Percentiles rank a stretch among this genome's conserved stretches.
Conservation (phyloP, 1,140 invertebrate genomes). For the Drosophila watanabei region DNA sequence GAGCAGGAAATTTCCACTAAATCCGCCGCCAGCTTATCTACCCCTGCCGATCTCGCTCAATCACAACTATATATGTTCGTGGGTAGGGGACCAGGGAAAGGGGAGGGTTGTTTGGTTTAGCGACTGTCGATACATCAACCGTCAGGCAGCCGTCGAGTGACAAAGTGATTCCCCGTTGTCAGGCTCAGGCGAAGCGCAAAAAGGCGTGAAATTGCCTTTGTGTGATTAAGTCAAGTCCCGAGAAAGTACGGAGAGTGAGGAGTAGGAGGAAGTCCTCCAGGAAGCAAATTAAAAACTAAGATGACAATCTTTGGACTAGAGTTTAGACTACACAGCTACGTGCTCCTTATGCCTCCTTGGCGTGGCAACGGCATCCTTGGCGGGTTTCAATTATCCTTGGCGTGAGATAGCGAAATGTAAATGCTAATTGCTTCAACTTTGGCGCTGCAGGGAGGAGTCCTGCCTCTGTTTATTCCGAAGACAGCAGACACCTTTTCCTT, state of each 20-base stretch:
- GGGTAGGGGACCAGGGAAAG: conserved; percentile 16
- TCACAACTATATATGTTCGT: conserved; percentile 19
- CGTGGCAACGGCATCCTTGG: conserved; percentile 7
- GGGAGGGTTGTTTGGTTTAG: conserved; percentile 44
- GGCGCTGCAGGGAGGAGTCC: not conserved
- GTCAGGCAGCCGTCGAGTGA: conserved; percentile 68
- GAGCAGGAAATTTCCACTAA: conserved; percentile 71
- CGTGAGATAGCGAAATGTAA: conserved; percentile 69
- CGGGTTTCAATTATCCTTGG: conserved; percentile 61
- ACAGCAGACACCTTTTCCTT: conserved; percentile 77
- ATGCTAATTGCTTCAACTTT: conserved; percentile 69
- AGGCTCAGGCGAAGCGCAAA: conserved; percentile 60
- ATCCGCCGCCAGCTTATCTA: conserved; percentile 67
- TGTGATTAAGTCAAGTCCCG: conserved; percentile 75
- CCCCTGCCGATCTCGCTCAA: conserved; percentile 64
- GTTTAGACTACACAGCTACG: conserved; percentile 55
- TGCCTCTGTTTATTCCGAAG: conserved; percentile 46
- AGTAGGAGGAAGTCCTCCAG: not conserved
- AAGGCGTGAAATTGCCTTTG: conserved; percentile 85
- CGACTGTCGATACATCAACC: conserved; percentile 77
- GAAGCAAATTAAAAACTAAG: conserved; percentile 70
- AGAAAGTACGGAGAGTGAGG: not conserved
- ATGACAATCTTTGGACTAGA: conserved; percentile 59
- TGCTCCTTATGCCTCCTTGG: conserved; percentile 71
- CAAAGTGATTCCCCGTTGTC: conserved; percentile 68